A percentile compares a stretch with the other conserved stretches of the same genome.
phyloP scores from a whole-genome alignment of 2,888 invertebrate genomes.

The Neoaliturus tenellus region DNA sequence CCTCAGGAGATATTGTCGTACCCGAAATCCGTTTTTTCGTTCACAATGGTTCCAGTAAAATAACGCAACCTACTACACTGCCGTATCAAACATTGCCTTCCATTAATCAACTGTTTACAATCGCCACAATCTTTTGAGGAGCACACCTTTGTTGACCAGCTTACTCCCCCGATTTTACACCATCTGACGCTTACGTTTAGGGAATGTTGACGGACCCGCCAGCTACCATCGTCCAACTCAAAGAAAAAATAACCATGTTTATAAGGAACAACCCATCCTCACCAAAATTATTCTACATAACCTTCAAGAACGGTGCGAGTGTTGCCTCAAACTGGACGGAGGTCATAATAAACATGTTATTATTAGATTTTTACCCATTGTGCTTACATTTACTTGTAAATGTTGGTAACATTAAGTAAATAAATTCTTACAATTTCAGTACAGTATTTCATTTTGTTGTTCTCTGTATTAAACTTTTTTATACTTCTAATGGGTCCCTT shows the following conservation, averaged over 20 bases:
- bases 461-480: neutral
- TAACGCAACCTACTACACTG: conserved; percentile 17
- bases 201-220: conserved; percentile 28
- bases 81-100: conserved; percentile 17
- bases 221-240: neutral
- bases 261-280: conserved; percentile 14
- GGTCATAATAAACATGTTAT: too few relatives aligned
- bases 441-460: conserved; percentile 21
- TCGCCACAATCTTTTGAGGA: neutral
- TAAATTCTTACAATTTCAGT: conserved; percentile 20
- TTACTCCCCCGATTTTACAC: conserved; percentile 1
- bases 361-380: neutral
- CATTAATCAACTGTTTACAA: neutral
- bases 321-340: conserved; percentile 7
- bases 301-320: neutral
- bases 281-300: conserved; percentile 20
- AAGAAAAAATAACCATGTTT: neutral
- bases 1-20: neutral
- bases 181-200: conserved; percentile 29
- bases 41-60: conserved; percentile 33
- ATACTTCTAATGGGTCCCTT: too few relatives aligned
- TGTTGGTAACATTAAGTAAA: neutral
- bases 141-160: neutral
- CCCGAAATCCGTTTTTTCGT: conserved; percentile 27
- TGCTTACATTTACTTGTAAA: neutral